These are phyloP conservation scores for Willowsia nigromaculata DNA, from an alignment of 2,888 invertebrate species.

Conservation along the genomic window DNA sequence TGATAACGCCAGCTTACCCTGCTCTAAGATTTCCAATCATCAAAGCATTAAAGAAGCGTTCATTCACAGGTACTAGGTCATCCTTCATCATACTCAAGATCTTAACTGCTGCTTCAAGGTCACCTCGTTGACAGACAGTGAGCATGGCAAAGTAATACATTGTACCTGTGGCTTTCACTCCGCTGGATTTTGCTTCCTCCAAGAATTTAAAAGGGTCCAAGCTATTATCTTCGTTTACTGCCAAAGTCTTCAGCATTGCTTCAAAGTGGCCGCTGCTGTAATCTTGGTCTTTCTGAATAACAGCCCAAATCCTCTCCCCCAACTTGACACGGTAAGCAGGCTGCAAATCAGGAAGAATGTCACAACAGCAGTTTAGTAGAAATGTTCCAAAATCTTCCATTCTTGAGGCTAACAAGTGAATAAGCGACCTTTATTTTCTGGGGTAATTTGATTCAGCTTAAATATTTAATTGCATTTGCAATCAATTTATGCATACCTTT, in stretches of 20 bases:
- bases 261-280: constrained; percentile 51
- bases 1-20: constrained; percentile 57
- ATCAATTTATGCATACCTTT: constrained; percentile 36
- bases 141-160: constrained; percentile 66
- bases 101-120: constrained; percentile 56
- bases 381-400: constrained; percentile 43
- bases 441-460: background rate
- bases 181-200: constrained; percentile 28
- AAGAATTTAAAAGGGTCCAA: constrained; percentile 52
- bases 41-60: constrained; percentile 71
- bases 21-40: constrained; percentile 70
- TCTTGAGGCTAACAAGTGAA: constrained; percentile 26
- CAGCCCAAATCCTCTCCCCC: constrained; percentile 56
- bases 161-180: constrained; percentile 14
- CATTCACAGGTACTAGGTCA: constrained; percentile 53
- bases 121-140: constrained; percentile 69
- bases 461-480: background rate
- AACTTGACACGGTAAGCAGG: constrained; percentile 30
- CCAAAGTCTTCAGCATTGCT: constrained; percentile 60
- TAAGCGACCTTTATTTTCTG: no score
- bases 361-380: constrained; percentile 64
- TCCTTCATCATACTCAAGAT: constrained; percentile 68
- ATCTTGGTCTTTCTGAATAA: constrained; percentile 46
- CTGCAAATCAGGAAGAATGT: constrained; percentile 41
- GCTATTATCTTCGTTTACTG: constrained; percentile 58